Evolutionary conservation across 2,797 vertebrate genomes (phyloP).

Genomic region (Myripristis jacobus): DNA sequence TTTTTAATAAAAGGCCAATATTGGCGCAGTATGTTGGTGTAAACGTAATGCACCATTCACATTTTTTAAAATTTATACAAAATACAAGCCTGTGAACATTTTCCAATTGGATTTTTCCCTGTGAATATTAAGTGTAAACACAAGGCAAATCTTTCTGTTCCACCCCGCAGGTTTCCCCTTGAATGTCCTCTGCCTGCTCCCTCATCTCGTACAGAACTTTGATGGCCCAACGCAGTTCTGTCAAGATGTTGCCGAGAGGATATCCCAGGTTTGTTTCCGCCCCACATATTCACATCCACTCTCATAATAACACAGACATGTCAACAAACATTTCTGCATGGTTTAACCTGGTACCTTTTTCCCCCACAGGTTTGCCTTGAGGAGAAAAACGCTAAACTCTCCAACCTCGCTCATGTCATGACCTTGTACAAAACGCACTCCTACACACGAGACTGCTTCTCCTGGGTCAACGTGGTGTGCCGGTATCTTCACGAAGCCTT

Average conservation of each 20-base stretch:
- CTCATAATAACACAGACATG: neutral
- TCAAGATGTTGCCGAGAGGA: constrained; percentile 93
- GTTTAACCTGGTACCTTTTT: neutral
- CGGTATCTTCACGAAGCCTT: constrained; percentile 97
- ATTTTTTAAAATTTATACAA: too few species aligned
- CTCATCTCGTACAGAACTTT: constrained; percentile 97
- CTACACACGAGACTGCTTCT: constrained; percentile 94
- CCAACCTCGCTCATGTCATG: constrained; percentile 98
- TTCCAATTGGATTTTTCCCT: neutral
- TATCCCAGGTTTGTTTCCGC: constrained; percentile 88
- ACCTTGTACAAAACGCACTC: constrained; percentile 97
- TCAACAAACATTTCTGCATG: too few species aligned
- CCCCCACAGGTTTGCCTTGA: constrained; percentile 92
- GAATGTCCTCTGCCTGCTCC: constrained; percentile 96
- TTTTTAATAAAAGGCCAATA: too few species aligned
- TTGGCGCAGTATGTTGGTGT: too few species aligned
- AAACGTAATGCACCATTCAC: neutral
- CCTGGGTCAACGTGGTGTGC: constrained; percentile 97
- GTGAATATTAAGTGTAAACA: neutral
- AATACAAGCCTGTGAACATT: neutral
- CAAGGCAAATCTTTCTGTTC: neutral
- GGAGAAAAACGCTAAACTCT: constrained; percentile 95
- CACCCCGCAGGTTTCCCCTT: constrained; percentile 90
- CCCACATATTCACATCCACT: neutral
- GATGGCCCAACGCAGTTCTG: constrained; percentile 94